A percentile compares a stretch with the other conserved stretches of the same genome.
These are phyloP conservation scores for Epinephelus lanceolatus DNA, from an alignment of 2,113 vertebrate genomes.

Conservation along the genomic window DNA sequence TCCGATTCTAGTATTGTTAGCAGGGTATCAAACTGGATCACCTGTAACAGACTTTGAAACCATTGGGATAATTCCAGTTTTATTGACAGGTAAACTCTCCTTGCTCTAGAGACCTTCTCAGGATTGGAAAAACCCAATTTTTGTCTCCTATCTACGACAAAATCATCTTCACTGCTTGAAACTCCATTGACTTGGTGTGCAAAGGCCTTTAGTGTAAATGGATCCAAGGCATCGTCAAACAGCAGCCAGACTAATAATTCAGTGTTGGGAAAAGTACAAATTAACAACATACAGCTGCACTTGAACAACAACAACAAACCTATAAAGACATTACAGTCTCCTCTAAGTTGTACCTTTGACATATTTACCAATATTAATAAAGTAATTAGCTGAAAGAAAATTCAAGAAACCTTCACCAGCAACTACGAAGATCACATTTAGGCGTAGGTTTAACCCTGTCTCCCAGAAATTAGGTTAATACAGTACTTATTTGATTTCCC, in stretches of 20 bases:
- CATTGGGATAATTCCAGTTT: too few relatives aligned
- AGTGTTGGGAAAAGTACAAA: neutral
- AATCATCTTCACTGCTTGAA: too few relatives aligned
- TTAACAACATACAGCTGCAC: neutral
- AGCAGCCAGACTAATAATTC: neutral
- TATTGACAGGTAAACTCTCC: too few relatives aligned
- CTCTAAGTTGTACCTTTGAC: neutral
- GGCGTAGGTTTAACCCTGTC: neutral
- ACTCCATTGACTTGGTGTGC: too few relatives aligned
- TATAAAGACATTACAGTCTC: neutral
- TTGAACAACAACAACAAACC: neutral
- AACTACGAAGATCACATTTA: neutral
- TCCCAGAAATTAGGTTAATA: neutral
- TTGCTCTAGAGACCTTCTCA: too few relatives aligned
- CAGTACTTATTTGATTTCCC: neutral
- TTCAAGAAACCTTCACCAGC: neutral
- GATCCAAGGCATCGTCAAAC: neutral
- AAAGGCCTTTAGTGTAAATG: neutral
- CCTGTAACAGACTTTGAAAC: too few relatives aligned
- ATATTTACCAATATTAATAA: neutral
- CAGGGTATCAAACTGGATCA: too few relatives aligned
- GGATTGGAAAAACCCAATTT: too few relatives aligned
- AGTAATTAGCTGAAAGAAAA: neutral
- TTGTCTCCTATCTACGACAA: too few relatives aligned
- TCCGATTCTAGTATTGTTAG: too few relatives aligned